Evolutionary conservation across 2,888 invertebrate genomes (phyloP), one percentile per base, ranked within the genome.

Genomic region (Tetanocera ferruginea): DNA sequence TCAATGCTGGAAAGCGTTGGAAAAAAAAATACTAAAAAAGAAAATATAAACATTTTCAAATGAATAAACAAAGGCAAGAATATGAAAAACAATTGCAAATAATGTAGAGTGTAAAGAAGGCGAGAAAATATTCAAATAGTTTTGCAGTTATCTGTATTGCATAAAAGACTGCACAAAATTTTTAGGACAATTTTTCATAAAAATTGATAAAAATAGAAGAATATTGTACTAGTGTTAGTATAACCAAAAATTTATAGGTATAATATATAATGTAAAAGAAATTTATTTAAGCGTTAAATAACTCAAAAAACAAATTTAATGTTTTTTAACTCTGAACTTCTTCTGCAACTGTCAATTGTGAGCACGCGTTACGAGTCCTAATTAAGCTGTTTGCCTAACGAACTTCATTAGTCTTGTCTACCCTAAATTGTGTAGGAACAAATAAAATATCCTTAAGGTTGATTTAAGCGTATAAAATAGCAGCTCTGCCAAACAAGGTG

Each of bases 11-110:
- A 73, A 73, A 73, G 73, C 62, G 73, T 73, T 60, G 82, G 82
- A 84, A 84, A 84, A 43, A 43, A 43, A 1, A 43, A 14, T 2
- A 43, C 1, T 1, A 43, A 43, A 37, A 43, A 11, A 43, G n/a
- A n/a, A n/a, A n/a, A n/a, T n/a, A 43, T 1, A 43, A 43, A 43
- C 11, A 82, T 84, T 86, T 79, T 85, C 85, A 86, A 85, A 83
- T 82, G 85, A 85, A 80, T 78, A 85, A 83, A 84, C 85, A 85
- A 84, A 84, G 82, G 79, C 78, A 81, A 77, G 73, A 62, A 79
- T 66, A 77, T 72, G 77, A 51, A 64, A 43, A 52, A 71, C 11
- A 19, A 49, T 25, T 6, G 51, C 14, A 2, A 9, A 11, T 14
- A 43, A 43, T 1, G 11, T n/a, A 34, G 11, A 37, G 4, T 37